phyloP scores from a whole-genome alignment of 2,888 invertebrate species.

The Hyposoter dolosus region DNA sequence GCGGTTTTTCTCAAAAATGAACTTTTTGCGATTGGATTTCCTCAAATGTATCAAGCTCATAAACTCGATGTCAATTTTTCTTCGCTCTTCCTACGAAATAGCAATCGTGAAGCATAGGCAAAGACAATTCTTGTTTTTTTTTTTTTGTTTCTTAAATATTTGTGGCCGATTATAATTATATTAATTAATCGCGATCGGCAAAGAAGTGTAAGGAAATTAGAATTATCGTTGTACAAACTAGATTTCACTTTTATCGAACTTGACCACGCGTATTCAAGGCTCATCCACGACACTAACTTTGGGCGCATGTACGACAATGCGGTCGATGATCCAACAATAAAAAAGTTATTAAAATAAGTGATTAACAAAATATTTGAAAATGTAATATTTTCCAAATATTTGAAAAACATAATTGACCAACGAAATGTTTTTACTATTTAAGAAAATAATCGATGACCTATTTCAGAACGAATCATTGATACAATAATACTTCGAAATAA shows the following conservation, averaged over 20 bases:
- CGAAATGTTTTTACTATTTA: background rate
- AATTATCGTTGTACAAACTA: slow-evolving; percentile 37
- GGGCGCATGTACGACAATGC: slow-evolving; percentile 22
- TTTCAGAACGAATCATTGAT: slow-evolving; percentile 1
- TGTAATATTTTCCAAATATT: background rate
- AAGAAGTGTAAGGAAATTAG: slow-evolving; percentile 32
- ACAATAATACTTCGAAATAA: slow-evolving; percentile 25
- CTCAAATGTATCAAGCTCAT: background rate
- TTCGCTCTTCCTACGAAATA: slow-evolving; percentile 37
- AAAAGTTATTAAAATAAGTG: background rate
- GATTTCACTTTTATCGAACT: slow-evolving; percentile 63
- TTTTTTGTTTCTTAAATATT: slow-evolving; percentile 6
- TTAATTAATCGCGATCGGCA: slow-evolving; percentile 21
- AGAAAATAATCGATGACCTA: slow-evolving; percentile 6
- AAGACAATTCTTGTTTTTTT: slow-evolving; percentile 11
- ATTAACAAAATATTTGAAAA: background rate
- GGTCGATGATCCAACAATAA: background rate
- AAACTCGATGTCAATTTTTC: slow-evolving; percentile 49
- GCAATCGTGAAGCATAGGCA: slow-evolving; percentile 42
- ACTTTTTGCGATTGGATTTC: background rate
- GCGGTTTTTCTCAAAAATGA: slow-evolving; percentile 26
- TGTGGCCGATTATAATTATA: slow-evolving; percentile 10
- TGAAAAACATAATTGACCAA: background rate
- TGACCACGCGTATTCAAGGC: slow-evolving; percentile 31
- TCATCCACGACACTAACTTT: slow-evolving; percentile 4